These are phyloP conservation scores for Heteronetta atricapilla DNA, from an alignment of 2,113 vertebrate genomes.

Conservation along the genomic window DNA sequence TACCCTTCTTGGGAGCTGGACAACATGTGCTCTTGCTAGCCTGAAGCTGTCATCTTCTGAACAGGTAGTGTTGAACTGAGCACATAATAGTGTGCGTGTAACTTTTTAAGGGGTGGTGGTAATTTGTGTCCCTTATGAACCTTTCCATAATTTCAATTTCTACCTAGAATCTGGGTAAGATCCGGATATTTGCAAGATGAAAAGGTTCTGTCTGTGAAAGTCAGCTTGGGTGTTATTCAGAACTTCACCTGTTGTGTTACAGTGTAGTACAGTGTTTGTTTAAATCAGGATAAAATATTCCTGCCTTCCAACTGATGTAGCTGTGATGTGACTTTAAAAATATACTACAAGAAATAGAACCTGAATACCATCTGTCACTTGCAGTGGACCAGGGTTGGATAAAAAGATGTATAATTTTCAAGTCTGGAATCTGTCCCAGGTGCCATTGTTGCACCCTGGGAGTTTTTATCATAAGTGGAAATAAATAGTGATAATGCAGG, in stretches of 20 bases:
- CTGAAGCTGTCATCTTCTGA: background rate
- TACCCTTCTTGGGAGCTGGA: background rate
- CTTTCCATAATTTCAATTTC: background rate
- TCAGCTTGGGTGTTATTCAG: background rate
- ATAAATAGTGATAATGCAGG: background rate
- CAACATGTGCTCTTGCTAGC: fast-evolving
- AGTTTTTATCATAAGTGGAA: background rate
- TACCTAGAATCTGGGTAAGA: background rate
- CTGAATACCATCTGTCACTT: background rate
- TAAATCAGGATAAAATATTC: background rate
- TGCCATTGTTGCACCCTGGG: background rate
- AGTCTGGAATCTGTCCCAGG: background rate
- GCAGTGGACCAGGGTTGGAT: background rate
- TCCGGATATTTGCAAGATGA: background rate
- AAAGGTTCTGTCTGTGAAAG: background rate
- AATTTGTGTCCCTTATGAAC: no score
- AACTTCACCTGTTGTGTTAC: background rate
- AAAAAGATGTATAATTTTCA: background rate
- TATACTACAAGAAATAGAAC: background rate
- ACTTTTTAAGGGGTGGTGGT: background rate
- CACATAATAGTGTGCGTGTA: fast-evolving
- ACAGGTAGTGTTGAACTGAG: background rate
- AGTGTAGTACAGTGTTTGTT: background rate
- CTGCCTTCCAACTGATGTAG: background rate
- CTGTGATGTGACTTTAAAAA: background rate